A percentile compares a stretch with the other conserved stretches of the same genome.
These are phyloP conservation scores for Sinosuthora webbiana DNA, from an alignment of 2,113 vertebrate genomes.

Conservation along the genomic window DNA sequence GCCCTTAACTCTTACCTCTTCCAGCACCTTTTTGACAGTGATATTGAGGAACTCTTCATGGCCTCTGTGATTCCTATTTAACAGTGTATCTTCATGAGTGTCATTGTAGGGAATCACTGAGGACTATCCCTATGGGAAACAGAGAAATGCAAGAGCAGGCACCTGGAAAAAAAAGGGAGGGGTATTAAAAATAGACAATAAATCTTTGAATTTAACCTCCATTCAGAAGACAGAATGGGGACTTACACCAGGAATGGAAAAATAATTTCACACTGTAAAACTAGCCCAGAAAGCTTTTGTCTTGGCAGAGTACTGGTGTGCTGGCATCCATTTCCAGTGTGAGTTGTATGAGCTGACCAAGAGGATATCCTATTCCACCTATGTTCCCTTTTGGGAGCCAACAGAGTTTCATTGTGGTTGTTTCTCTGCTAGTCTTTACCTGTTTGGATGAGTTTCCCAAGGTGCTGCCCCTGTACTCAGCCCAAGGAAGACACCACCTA, in stretches of 20 bases:
- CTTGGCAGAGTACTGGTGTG: background rate
- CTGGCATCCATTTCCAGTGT: background rate
- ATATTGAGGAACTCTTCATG: background rate
- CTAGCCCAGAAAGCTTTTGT: background rate
- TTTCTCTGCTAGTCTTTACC: background rate
- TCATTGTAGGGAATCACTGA: background rate
- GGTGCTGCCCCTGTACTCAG: background rate
- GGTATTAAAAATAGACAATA: background rate
- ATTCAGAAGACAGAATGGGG: background rate
- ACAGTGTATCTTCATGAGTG: slow-evolving; percentile 7
- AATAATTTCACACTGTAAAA: background rate
- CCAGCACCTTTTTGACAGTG: background rate
- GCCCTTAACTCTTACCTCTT: background rate
- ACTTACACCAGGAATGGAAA: background rate
- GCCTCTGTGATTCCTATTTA: slow-evolving; percentile 45
- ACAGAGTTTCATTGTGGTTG: fast-evolving
- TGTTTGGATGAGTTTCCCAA: background rate
- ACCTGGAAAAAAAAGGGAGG: background rate
- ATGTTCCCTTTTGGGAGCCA: background rate
- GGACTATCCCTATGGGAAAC: background rate
- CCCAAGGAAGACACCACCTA: background rate
- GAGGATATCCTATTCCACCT: background rate
- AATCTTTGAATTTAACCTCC: background rate
- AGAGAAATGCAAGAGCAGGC: background rate
- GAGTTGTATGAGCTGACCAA: background rate